These are phyloP conservation scores for Mus pahari DNA, from an alignment of 2,113 vertebrate species.

Conservation along the genomic window DNA sequence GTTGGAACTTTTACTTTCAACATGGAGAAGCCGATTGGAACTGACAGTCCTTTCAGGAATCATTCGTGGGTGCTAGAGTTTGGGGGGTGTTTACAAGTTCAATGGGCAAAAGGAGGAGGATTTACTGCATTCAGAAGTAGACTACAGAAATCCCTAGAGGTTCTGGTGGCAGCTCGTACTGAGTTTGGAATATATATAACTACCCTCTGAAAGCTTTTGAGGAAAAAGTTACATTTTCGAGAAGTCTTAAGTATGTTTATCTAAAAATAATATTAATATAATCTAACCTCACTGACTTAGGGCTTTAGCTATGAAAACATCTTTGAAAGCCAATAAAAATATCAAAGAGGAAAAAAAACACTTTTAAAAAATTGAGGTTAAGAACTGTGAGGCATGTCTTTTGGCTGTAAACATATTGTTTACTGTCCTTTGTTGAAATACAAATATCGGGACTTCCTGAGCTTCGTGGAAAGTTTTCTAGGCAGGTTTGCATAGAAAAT, in stretches of 20 bases:
- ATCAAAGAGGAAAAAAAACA: constrained; percentile 82
- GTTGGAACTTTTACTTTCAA: constrained; percentile 41
- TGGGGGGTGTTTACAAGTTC: not conserved
- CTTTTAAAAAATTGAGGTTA: constrained; percentile 89
- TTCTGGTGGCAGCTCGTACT: not conserved
- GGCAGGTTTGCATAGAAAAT: constrained; percentile 88
- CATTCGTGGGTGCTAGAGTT: not conserved
- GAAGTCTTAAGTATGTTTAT: constrained; percentile 79
- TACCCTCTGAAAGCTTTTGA: constrained; percentile 77
- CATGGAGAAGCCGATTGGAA: constrained; percentile 67
- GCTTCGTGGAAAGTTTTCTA: constrained; percentile 77
- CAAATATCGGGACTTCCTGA: constrained; percentile 87
- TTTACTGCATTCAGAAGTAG: constrained; percentile 55
- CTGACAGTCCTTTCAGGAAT: constrained; percentile 37
- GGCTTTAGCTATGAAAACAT: constrained; percentile 86
- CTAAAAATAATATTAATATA: constrained; percentile 87
- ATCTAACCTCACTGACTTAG: constrained; percentile 85
- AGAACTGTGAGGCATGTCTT: constrained; percentile 86
- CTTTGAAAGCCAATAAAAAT: constrained; percentile 88
- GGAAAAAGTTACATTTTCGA: constrained; percentile 77
- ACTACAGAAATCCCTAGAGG: constrained; percentile 49
- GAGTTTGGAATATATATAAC: constrained; percentile 67
- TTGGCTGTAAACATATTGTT: constrained; percentile 89
- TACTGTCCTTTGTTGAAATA: constrained; percentile 86
- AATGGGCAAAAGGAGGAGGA: constrained; percentile 40